A percentile compares a stretch with the other conserved stretches of the same genome.
phyloP scores from a whole-genome alignment of 2,888 invertebrate genomes.

The Smittia aterrima region DNA sequence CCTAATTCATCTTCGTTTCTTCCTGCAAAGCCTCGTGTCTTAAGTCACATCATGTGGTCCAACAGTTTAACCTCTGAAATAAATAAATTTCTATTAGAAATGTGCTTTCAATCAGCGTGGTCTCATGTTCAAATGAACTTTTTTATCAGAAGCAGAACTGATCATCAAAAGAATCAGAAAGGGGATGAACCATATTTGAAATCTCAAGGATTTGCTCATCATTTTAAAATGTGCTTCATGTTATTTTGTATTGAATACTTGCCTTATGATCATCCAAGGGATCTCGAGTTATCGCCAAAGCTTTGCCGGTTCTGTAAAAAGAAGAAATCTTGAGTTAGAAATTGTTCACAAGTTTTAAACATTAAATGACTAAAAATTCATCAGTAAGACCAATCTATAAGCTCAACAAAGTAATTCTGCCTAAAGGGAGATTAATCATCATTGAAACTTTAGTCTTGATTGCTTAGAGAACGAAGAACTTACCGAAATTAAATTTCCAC shows the following conservation, averaged over 20 bases:
- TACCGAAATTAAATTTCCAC: background rate
- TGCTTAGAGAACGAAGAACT: background rate
- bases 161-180: slow-evolving; percentile 35
- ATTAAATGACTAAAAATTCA: background rate
- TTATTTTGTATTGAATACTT: background rate
- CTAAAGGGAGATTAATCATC: slow-evolving; percentile 37
- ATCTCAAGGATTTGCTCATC: slow-evolving; percentile 27
- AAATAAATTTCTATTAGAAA: background rate
- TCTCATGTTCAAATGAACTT: background rate
- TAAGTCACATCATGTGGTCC: too few relatives aligned
- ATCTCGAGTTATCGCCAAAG: too few relatives aligned
- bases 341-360: background rate
- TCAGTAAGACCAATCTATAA: slow-evolving; percentile 40
- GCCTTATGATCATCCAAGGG: too few relatives aligned
- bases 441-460: background rate
- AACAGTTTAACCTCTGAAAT: background rate
- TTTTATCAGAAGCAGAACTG: slow-evolving; percentile 41
- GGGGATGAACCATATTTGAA: slow-evolving; percentile 39
- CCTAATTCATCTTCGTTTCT: background rate
- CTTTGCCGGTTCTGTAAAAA: too few relatives aligned
- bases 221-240: background rate
- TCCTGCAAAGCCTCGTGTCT: too few relatives aligned
- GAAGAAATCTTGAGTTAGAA: background rate
- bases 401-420: slow-evolving; percentile 32
- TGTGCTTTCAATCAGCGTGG: background rate